Evolutionary conservation across 2,113 vertebrate genomes (phyloP).

Genomic region (Corydoras sp.): DNA sequence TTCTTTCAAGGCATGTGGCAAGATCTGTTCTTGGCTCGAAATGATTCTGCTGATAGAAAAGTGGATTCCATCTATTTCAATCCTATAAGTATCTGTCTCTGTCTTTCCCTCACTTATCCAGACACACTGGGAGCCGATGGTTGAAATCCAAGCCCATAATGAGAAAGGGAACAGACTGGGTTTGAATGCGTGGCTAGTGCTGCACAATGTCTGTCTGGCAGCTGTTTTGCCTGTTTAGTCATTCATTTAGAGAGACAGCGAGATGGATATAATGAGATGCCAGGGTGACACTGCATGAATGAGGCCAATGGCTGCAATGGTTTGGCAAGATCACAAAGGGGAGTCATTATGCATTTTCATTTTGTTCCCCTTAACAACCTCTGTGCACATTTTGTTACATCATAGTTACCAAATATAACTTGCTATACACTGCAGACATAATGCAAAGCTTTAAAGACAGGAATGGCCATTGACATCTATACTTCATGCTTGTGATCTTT

Average conservation of each 20-base stretch:
- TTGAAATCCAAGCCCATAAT: constrained; percentile 19
- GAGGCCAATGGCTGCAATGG: constrained; percentile 15
- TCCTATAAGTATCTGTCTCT: constrained; percentile 15
- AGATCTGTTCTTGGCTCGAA: constrained; percentile 18
- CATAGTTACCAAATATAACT: neutral
- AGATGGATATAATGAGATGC: constrained; percentile 27
- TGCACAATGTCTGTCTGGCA: constrained; percentile 17
- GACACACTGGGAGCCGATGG: constrained; percentile 10
- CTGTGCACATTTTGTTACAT: neutral
- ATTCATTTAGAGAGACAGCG: constrained; percentile 24
- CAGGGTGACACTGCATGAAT: constrained; percentile 26
- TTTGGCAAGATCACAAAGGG: neutral
- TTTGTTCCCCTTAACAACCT: neutral
- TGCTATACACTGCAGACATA: neutral
- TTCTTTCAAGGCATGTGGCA: constrained; percentile 9
- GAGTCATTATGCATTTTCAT: constrained; percentile 16
- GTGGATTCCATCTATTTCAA: constrained; percentile 30
- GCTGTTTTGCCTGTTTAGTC: constrained; percentile 27
- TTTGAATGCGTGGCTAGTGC: constrained; percentile 17
- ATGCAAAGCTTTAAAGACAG: too few relatives aligned
- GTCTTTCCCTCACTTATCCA: neutral
- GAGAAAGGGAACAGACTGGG: constrained; percentile 16
- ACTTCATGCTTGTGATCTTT: too few relatives aligned
- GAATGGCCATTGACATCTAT: too few relatives aligned
- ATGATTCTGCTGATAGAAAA: constrained; percentile 19